Base-by-base conservation (phyloP, 2,797 vertebrate species). In the Scomberomorus guttatus region DNA sequence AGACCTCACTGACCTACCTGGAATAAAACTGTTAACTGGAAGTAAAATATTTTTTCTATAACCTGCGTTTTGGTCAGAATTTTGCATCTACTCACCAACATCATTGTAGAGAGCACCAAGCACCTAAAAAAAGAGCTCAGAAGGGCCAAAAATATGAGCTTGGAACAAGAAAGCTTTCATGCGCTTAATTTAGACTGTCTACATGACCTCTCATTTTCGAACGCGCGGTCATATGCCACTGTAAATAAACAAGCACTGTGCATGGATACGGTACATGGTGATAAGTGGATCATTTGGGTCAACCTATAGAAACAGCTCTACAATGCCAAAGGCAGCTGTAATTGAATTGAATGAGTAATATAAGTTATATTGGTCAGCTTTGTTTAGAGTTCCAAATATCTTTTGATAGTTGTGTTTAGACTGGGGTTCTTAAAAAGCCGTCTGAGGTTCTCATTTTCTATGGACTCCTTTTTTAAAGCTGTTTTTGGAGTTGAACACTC, bases 331-430 rank as follows among this genome's bases (percentile, higher is more conserved):
- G 37, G 27, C 17, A 29, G 46, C 25, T 15, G 3, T 1, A 37
- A 22, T 65, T 25, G 14, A n/a, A 56, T 18, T 4, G 27, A 56
- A 5, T 5, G 10, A 34, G 39, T 57, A 25, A 54, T 54, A 18
- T 52, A 54, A 48, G 11, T 57, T 57, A 15, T 37, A 37, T 52
- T 20, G 57, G 46, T 14, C 15, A 7, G 3, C 14, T 34, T 48
- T 20, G 20, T 32, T 32, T 32, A 32, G 29, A 32, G 5, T 32
- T 32, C 29, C 29, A 32, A 32, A 48, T 32, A 8, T 51, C 22
- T 42, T 54, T 72, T 56, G 20, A 73, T 32, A 29, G 22, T 15
- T 50, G 42, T 56, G n/a, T 64, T 51, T 18, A 17, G 29, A 75
- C 44, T 46, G 15, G 34, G 12, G 2, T 1, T 13, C 15, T 17